phyloP scores from a whole-genome alignment of 2,888 invertebrate genomes.

The Caenorhabditis parvicauda region DNA sequence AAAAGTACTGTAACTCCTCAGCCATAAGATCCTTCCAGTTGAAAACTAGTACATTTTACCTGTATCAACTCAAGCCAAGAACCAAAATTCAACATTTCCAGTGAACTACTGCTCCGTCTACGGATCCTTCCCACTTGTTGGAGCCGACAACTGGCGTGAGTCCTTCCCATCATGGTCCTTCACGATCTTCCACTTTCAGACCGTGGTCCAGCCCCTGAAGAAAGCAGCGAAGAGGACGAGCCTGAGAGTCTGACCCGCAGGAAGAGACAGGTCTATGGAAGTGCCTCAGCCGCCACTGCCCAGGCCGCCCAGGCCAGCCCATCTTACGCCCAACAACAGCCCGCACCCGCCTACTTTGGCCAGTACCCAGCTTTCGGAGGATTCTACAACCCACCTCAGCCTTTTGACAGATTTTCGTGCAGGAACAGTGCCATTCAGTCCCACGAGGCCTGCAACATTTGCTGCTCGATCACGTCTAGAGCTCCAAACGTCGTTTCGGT shows the following conservation, averaged over 20 bases:
- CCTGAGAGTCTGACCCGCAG: conserved; percentile 6
- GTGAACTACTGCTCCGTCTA: conserved; percentile 49
- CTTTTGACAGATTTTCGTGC: conserved; percentile 37
- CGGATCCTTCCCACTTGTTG: conserved; percentile 42
- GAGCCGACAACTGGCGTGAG: conserved; percentile 7
- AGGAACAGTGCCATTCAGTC: conserved; percentile 40
- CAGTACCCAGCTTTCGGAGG: conserved; percentile 9
- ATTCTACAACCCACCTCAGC: conserved; percentile 18
- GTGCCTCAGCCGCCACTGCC: conserved; percentile 7
- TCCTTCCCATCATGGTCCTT: not conserved
- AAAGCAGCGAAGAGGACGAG: conserved; percentile 4
- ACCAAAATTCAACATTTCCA: conserved; percentile 4
- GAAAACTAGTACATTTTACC: no score
- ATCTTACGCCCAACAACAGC: conserved; percentile 1
- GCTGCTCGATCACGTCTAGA: conserved; percentile 37
- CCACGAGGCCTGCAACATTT: conserved; percentile 40
- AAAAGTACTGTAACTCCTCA: no score
- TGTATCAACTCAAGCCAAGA: no score
- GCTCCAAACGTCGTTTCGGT: conserved; percentile 30
- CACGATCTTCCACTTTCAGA: conserved; percentile 16
- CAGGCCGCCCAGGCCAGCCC: conserved; percentile 8
- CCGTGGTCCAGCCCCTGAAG: conserved; percentile 11
- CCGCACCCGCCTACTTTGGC: conserved; percentile 6
- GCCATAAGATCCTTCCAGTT: no score
- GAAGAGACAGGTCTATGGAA: conserved; percentile 26